phyloP scores from a whole-genome alignment of 2,888 invertebrate genomes.

The Chromoteleia sp. region DNA sequence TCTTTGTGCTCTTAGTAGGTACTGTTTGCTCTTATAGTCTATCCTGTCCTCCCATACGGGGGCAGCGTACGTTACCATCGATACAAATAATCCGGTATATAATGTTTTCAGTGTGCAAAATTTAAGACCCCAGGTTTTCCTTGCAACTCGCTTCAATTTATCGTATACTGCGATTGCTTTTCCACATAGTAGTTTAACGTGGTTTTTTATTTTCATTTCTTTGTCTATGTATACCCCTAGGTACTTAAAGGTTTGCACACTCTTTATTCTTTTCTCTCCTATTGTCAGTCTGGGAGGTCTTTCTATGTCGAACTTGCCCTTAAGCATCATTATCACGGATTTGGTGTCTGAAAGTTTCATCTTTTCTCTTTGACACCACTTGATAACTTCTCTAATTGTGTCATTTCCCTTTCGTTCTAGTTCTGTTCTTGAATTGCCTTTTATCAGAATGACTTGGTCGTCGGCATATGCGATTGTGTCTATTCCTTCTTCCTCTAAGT shows the following conservation, averaged over 20 bases:
- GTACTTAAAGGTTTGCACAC: conserved; percentile 4
- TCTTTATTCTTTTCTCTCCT: not conserved
- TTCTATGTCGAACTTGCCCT: conserved; percentile 9
- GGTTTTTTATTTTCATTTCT: too few species aligned
- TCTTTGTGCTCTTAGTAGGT: conserved; percentile 15
- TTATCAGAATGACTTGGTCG: conserved; percentile 45
- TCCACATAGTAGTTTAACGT: too few species aligned
- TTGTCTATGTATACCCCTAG: conserved; percentile 48
- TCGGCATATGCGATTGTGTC: conserved; percentile 63
- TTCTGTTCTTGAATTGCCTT: conserved; percentile 29
- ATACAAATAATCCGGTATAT: conserved; percentile 55
- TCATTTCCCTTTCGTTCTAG: conserved; percentile 12
- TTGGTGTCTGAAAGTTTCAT: conserved; percentile 28
- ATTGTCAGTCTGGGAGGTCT: not conserved
- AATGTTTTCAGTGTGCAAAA: conserved; percentile 30
- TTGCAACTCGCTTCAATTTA: conserved; percentile 30
- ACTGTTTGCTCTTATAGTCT: not conserved
- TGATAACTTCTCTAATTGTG: not conserved
- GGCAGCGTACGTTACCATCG: conserved; percentile 60
- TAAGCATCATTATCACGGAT: conserved; percentile 35
- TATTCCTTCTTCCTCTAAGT: not conserved
- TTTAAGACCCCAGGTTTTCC: conserved; percentile 61
- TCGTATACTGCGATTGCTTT: conserved; percentile 6
- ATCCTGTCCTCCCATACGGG: conserved; percentile 41
- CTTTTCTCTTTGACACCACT: conserved; percentile 43